phyloP scores from a whole-genome alignment of 2,113 vertebrate species.

The Rhinogobius similis region DNA sequence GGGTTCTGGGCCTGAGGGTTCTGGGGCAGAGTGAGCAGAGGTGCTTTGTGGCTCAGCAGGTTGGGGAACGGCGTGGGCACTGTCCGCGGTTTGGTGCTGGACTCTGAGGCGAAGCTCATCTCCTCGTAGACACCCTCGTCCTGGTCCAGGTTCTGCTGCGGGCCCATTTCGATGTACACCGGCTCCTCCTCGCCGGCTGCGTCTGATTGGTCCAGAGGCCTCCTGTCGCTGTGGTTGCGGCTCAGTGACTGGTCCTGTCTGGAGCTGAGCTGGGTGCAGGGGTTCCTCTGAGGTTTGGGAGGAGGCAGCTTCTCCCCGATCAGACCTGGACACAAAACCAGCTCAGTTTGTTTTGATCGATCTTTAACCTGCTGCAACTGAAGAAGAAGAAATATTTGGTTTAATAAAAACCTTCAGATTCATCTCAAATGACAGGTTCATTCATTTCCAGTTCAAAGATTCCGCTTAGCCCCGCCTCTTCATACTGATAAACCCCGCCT shows the following conservation, averaged over 20 bases:
- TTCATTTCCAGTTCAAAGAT: too few species aligned
- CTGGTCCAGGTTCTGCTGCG: background rate
- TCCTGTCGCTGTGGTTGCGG: slow-evolving; percentile 78
- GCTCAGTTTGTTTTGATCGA: background rate
- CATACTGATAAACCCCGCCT: too few species aligned
- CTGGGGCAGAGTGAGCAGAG: background rate
- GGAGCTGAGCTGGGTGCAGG: slow-evolving; percentile 95
- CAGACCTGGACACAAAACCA: background rate
- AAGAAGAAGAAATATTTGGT: too few species aligned
- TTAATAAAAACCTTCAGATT: too few species aligned
- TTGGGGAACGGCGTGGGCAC: background rate
- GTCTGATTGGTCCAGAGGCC: slow-evolving; percentile 82
- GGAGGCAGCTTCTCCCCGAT: slow-evolving; percentile 86
- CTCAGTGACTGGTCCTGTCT: slow-evolving; percentile 94
- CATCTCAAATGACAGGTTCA: too few species aligned
- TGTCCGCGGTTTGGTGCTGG: background rate
- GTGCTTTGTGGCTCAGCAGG: background rate
- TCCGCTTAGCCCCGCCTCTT: too few species aligned
- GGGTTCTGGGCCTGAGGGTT: background rate
- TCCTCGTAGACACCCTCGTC: slow-evolving; percentile 3
- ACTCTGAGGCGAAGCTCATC: background rate
- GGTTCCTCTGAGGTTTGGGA: slow-evolving; percentile 94
- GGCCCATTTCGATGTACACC: slow-evolving; percentile 92
- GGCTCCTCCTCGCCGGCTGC: slow-evolving; percentile 87
- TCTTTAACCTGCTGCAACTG: too few species aligned